phyloP scores from a whole-genome alignment of 2,888 invertebrate species.

The Dolomedes plantarius region DNA sequence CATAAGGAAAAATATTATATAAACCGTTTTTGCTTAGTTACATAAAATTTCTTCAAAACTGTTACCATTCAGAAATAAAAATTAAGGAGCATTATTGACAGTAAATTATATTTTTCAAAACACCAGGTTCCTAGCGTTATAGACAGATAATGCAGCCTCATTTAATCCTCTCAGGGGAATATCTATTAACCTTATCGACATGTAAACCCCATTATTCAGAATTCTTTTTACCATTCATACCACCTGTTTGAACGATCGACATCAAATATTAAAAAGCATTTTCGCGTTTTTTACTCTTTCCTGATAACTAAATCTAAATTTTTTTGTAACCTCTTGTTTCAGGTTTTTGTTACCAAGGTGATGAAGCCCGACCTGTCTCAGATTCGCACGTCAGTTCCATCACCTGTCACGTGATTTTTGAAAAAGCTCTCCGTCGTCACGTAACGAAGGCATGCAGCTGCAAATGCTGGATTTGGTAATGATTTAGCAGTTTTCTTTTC shows the following conservation, averaged over 20 bases:
- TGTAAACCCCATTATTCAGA: too few relatives aligned
- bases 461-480: constrained; percentile 55
- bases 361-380: constrained; percentile 30
- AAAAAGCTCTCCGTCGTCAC: constrained; percentile 11
- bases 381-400: constrained; percentile 10
- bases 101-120: too few relatives aligned
- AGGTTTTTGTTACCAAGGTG: constrained; percentile 58
- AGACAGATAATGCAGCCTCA: too few relatives aligned
- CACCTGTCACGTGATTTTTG: constrained; percentile 52
- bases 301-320: neutral
- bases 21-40: too few relatives aligned
- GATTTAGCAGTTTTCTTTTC: neutral
- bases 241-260: neutral
- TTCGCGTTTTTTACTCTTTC: neutral
- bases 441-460: constrained; percentile 28
- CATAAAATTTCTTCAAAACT: too few relatives aligned
- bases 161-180: too few relatives aligned
- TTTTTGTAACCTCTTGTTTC: constrained; percentile 33
- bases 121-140: too few relatives aligned
- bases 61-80: too few relatives aligned
- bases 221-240: too few relatives aligned
- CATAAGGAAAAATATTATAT: too few relatives aligned
- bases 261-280: neutral
- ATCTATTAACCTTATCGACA: too few relatives aligned
- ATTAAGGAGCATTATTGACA: too few relatives aligned